Evolutionary conservation across 2,888 invertebrate genomes (phyloP), one percentile per base, ranked within the genome.

Genomic region (Netelia fuscicornis): DNA sequence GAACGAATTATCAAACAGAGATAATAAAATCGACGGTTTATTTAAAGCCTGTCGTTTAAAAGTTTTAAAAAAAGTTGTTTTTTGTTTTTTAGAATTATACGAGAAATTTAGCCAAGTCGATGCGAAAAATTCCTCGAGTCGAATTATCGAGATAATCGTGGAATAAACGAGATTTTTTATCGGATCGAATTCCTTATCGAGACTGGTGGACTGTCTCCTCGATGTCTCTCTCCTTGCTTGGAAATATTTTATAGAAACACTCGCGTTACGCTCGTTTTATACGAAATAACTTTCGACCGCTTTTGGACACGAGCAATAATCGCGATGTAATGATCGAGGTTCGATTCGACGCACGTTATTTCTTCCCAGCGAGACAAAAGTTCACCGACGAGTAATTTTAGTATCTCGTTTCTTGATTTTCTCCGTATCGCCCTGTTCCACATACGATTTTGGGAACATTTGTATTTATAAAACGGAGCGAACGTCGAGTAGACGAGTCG

Each of bases 391-490:
- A n/a, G 20, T 17, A 56, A 17, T 17, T 56, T 56, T 56, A 78
- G 77, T 78, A 65, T 64, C 75, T 60, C 77, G 44, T 44, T 17
- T 52, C 60, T 30, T 58, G 68, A 78, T 68, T 78, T 30, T 70
- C 56, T 25, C 52, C 48, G 25, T 42, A 68, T 60, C 25, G 44
- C 30, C 44, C 30, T 37, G 65, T 68, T 78, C 68, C 37, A 68
- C 74, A 81, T 84, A 74, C 68, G 78, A 56, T 70, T 68, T 64
- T 56, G 68, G 68, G 65, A 68, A 72, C 62, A 54, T 58, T 67
- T 70, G 17, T 81, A 84, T 81, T 74, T 81, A 81, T 81, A 77
- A 77, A 81, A 17, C 54, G 58, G 79, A 68, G 65, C 75, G 25
- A 77, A 74, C 67, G 62, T 30, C 30, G 30, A 30, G 30, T 64